Evolutionary conservation across 2,797 vertebrate genomes (phyloP).

Genomic region (Microctenopoma steveboyesi): DNA sequence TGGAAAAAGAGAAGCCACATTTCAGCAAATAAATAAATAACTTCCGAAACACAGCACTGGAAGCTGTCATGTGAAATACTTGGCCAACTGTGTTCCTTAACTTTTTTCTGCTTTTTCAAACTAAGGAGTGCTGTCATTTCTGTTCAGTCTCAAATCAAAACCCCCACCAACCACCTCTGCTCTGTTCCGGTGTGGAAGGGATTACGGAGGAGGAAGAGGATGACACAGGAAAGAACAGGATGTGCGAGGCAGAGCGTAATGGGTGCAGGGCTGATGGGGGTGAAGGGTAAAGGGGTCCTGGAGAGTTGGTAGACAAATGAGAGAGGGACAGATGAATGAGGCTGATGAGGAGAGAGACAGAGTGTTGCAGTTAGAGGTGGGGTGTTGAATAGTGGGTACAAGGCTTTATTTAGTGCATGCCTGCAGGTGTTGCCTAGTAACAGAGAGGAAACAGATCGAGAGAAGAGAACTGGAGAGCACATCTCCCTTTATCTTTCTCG

Average conservation of each 20-base stretch:
- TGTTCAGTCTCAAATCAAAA: conserved; percentile 29
- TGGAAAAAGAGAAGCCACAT: too few relatives aligned
- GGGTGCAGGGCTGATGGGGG: conserved; percentile 31
- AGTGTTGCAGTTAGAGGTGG: conserved; percentile 53
- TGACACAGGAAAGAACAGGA: conserved; percentile 6
- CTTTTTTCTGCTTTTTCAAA: conserved; percentile 8
- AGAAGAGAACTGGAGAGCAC: conserved; percentile 71
- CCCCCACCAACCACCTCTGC: background rate
- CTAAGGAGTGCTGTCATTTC: background rate
- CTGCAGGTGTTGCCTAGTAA: conserved; percentile 90
- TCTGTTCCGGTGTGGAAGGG: conserved; percentile 3
- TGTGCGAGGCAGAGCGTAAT: conserved; percentile 22
- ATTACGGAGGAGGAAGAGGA: conserved; percentile 23
- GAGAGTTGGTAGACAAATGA: conserved; percentile 46
- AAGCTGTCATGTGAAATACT: conserved; percentile 2
- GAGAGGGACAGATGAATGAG: conserved; percentile 59
- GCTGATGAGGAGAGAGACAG: conserved; percentile 50
- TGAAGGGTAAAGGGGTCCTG: conserved; percentile 34
- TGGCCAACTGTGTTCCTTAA: background rate
- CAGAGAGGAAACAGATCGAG: conserved; percentile 83
- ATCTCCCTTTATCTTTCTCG: conserved; percentile 67
- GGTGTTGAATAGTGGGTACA: conserved; percentile 63
- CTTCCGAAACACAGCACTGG: too few relatives aligned
- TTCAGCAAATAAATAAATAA: too few relatives aligned
- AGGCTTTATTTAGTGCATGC: conserved; percentile 88